Evolutionary conservation across 1,140 invertebrate genomes (phyloP).

Genomic region (Halyomorpha halys): DNA sequence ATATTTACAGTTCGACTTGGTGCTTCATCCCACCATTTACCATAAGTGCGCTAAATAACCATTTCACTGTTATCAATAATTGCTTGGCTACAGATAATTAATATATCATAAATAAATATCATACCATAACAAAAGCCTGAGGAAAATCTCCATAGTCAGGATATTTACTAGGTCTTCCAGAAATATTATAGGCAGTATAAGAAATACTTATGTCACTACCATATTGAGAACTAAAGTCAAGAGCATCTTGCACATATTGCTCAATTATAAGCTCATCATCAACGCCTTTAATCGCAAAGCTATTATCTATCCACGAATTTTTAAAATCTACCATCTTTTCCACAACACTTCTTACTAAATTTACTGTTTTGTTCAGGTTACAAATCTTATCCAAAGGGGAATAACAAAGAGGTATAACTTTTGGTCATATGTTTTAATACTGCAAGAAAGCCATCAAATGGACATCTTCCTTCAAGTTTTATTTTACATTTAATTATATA

Average conservation of each 20-base stretch:
- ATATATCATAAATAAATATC: conserved; percentile 25
- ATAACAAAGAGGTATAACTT: no score
- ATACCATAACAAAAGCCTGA: conserved; percentile 78
- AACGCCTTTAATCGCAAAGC: neutral
- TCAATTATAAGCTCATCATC: conserved; percentile 12
- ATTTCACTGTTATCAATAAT: conserved; percentile 3
- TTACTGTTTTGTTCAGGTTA: no score
- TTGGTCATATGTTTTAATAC: no score
- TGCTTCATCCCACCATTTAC: conserved; percentile 74
- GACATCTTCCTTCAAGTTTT: no score
- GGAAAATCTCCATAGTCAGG: conserved; percentile 83
- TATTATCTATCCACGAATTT: conserved; percentile 3
- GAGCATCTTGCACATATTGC: conserved; percentile 56
- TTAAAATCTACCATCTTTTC: conserved; percentile 13
- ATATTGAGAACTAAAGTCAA: conserved; percentile 82
- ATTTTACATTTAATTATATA: no score
- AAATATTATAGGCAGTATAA: conserved; percentile 75
- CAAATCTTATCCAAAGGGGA: no score
- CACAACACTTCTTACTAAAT: neutral
- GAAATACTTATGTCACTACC: conserved; percentile 76
- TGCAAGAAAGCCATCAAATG: no score
- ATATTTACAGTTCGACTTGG: conserved; percentile 58
- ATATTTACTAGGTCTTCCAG: conserved; percentile 70
- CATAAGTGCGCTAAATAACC: conserved; percentile 66
- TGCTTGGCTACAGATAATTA: neutral